Evolutionary conservation across 1,140 invertebrate species (phyloP), one percentile per base, ranked within the genome.

Genomic region (Thaumatotibia leucotreta): DNA sequence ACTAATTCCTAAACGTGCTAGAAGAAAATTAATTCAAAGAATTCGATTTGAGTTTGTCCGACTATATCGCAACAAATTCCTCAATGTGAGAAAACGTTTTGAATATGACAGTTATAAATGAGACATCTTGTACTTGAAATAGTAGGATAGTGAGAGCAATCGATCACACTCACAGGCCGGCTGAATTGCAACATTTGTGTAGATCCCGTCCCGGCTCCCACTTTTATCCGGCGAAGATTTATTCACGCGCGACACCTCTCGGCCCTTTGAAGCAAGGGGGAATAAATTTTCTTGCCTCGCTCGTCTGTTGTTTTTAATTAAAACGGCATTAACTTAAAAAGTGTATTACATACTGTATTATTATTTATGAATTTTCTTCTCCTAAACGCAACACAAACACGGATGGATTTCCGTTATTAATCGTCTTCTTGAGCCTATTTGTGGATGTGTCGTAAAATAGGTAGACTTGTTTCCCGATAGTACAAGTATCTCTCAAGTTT

Each of bases 211-310:
- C 73, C 69, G 76, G 75, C 75, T 70, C 77, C 77, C 76, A 76
- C 83, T 82, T 79, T 81, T 82, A 82, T 76, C 82, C 71, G 66
- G 62, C 61, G 67, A 58, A 83, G 84, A 87, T 86, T 86, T 87
- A 79, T 84, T 72, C 72, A 68, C 71, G 69, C 77, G 76, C 77
- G 80, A 83, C 80, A 85, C 76, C 79, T 81, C 76, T 67, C 68
- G 77, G 81, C 79, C 81, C 84, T 87, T 87, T 87, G 86, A 87
- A 89, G 83, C 85, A 75, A 67, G 77, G 80, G 82, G 70, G 75
- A 75, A 84, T 83, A 84, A 83, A 86, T 84, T n/a, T 84, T 86
- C 79, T 75, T 75, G 61, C 70, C 73, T 67, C 71, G 72, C 76
- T 64, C 67, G 76, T 67, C 67, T 74, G 67, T 71, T 82, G 79